Conservation (phyloP, 2,113 vertebrate species). For the Hippocampus zosterae region DNA sequence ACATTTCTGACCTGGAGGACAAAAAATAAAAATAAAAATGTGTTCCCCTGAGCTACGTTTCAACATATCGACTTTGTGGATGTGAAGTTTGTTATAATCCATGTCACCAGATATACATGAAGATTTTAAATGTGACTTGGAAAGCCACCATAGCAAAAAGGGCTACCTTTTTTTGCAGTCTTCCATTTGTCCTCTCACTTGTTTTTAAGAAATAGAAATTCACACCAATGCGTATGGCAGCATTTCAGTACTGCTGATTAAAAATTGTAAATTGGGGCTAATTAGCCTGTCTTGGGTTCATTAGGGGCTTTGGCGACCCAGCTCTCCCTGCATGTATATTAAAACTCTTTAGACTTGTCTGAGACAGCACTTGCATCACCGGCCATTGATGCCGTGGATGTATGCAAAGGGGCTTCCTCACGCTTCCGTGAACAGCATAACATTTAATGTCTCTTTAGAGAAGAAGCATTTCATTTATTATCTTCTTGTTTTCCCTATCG, state of each 20-base stretch:
- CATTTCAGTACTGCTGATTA: constrained; percentile 92
- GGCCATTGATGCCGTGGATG: constrained; percentile 83
- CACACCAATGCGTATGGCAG: constrained; percentile 92
- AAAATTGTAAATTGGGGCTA: constrained; percentile 99
- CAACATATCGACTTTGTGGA: too few relatives aligned
- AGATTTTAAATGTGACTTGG: too few relatives aligned
- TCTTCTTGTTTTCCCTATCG: background rate
- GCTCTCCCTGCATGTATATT: constrained; percentile 98
- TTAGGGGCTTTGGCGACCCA: constrained; percentile 96
- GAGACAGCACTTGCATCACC: constrained; percentile 98
- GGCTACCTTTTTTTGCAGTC: too few relatives aligned
- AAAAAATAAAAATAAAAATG: too few relatives aligned
- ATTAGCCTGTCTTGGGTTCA: constrained; percentile 99
- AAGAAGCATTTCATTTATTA: background rate
- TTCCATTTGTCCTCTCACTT: too few relatives aligned
- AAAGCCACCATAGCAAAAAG: too few relatives aligned
- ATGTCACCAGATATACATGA: too few relatives aligned
- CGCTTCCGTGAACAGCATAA: constrained; percentile 69
- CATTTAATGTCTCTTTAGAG: constrained; percentile 34
- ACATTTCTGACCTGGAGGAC: too few relatives aligned
- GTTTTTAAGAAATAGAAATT: constrained; percentile 85
- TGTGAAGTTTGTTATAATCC: too few relatives aligned
- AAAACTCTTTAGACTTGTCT: constrained; percentile 99
- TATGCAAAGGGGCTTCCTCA: constrained; percentile 76
- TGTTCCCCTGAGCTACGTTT: too few relatives aligned